Base-by-base conservation (phyloP, 2,113 vertebrate genomes). In the Microcebus tavaratra region DNA sequence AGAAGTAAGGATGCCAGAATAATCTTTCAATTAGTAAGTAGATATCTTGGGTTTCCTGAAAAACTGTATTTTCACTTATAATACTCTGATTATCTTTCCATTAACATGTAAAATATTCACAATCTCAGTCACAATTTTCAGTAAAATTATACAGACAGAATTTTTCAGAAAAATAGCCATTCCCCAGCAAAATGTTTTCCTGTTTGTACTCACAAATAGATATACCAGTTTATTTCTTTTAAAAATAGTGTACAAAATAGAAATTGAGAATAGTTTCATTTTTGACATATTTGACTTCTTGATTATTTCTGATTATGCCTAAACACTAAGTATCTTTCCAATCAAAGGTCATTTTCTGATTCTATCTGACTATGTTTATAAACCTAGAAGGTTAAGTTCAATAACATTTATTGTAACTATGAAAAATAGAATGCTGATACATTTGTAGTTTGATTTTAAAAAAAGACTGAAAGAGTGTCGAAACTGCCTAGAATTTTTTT, bases 111-210 rank as follows among this genome's bases (percentile, higher is more conserved):
- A 55, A 42, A 45, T 7, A 48, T 27, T 42, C 4, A 45, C 8
- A 0, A 45, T 18, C 50, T 39, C 0, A 5, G 20, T 48, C 25
- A n/a, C 20, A 72, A 0, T 31, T 12, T 34, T 57, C 0, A 3
- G 14, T 39, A 14, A n/a, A 39, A 18, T 34, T 29, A 4, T 12
- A 1, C 0, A 29, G 23, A 65, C 8, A 78, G 3, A 2, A n/a
- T 25, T 1, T 31, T 15, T 34, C n/a, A 34, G 29, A 45, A 48
- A 48, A 18, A 11, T 39, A 55, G 9, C 6, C 17, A 0, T 25
- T 76, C 6, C 45, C 10, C 1, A n/a, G 6, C 21, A 18, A 36
- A 14, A 12, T 14, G 8, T 18, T 34, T 63, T 45, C 50, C 29
- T 39, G 29, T 29, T 13, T 17, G 5, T 39, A 10, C 11, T 34